Conservation (phyloP, 2,888 invertebrate species). For the Platycheirus rosarum region DNA sequence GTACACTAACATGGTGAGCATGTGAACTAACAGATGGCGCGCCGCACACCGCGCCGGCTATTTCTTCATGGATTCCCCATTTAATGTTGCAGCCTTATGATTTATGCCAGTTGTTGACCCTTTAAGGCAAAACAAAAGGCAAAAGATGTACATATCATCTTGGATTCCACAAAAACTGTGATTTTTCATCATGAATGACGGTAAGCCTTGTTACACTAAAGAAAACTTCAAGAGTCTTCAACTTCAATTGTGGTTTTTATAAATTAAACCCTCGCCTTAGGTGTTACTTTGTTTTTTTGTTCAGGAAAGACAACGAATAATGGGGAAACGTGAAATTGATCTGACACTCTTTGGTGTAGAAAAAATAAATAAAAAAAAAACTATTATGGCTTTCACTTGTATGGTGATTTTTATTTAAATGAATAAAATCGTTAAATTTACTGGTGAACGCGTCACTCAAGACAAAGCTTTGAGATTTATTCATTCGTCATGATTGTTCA, state of each 20-base stretch:
- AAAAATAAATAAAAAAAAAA: background rate
- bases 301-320: conserved; percentile 7
- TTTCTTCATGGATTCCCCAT: too few species aligned
- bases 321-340: conserved; percentile 32
- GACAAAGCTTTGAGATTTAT: conserved; percentile 3
- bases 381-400: conserved; percentile 24
- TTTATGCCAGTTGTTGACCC: conserved; percentile 59
- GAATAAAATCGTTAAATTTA: conserved; percentile 6
- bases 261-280: conserved; percentile 16
- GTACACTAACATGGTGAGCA: conserved; percentile 6
- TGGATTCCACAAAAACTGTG: conserved; percentile 17
- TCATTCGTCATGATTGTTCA: background rate
- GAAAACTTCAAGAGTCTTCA: conserved; percentile 17
- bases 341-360: conserved; percentile 18
- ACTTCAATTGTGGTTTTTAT: conserved; percentile 30
- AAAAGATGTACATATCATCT: background rate
- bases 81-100: conserved; percentile 2
- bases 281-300: too few species aligned
- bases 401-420: conserved; percentile 12
- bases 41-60: too few species aligned
- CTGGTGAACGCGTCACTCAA: background rate
- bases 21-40: too few species aligned
- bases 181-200: conserved; percentile 26
- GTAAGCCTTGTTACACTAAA: conserved; percentile 5
- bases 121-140: conserved; percentile 35